These are phyloP conservation scores for Drosophila mayaguana DNA, from an alignment of 2,888 invertebrate species.

Conservation along the genomic window DNA sequence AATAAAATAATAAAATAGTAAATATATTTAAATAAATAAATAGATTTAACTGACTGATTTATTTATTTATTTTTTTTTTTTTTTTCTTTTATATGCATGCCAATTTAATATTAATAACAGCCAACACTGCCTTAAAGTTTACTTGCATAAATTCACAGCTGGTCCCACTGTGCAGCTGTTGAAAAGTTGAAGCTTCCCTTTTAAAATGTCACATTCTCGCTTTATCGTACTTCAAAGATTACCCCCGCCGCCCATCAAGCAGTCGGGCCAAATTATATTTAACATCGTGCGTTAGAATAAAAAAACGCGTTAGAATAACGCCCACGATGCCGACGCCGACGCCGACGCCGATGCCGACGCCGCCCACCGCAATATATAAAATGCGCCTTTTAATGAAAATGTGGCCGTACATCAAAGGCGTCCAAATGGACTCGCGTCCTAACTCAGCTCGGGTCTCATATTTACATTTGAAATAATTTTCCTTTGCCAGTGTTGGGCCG, in stretches of 20 bases:
- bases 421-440: constrained; percentile 16
- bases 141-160: background rate
- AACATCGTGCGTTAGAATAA: constrained; percentile 17
- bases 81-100: too few relatives aligned
- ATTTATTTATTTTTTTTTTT: too few relatives aligned
- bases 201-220: constrained; percentile 38
- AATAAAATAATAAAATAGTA: too few relatives aligned
- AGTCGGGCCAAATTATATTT: constrained; percentile 46
- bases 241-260: background rate
- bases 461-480: constrained; percentile 42
- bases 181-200: constrained; percentile 22
- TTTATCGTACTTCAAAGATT: constrained; percentile 52
- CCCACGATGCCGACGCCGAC: background rate
- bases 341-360: too few relatives aligned
- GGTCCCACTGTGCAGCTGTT: constrained; percentile 13
- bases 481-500: constrained; percentile 13
- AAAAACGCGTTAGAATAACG: background rate
- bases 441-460: constrained; percentile 24
- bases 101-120: background rate
- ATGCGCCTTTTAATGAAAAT: constrained; percentile 45
- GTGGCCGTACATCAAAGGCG: constrained; percentile 51
- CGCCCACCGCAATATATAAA: constrained; percentile 22
- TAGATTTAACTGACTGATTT: too few relatives aligned
- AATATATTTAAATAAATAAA: too few relatives aligned
- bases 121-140: background rate